phyloP scores from a whole-genome alignment of 2,888 invertebrate genomes.

The Cerceris rybyensis region DNA sequence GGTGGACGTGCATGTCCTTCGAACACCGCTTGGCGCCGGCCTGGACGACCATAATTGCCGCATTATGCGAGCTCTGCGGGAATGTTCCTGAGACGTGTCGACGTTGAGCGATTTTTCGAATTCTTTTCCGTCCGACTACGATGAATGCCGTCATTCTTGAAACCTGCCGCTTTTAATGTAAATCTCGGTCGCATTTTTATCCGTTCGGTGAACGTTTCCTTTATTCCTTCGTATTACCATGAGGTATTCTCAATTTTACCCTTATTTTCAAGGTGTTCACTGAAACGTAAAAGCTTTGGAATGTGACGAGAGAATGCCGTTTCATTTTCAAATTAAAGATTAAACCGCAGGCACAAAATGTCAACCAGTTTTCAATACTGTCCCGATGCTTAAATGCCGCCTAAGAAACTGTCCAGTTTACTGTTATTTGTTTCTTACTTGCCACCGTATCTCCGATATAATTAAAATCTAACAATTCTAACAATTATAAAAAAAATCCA shows the following conservation, averaged over 20 bases:
- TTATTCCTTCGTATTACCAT: neutral
- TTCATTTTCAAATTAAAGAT: too few relatives aligned
- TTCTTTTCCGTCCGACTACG: slow-evolving; percentile 39
- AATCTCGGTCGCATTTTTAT: slow-evolving; percentile 46
- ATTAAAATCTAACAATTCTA: too few relatives aligned
- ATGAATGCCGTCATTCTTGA: slow-evolving; percentile 30
- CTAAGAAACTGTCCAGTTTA: too few relatives aligned
- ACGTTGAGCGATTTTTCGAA: slow-evolving; percentile 43
- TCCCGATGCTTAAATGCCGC: too few relatives aligned
- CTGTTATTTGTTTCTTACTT: too few relatives aligned
- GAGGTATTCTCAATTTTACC: neutral
- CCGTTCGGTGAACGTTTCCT: slow-evolving; percentile 14
- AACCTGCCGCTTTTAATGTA: slow-evolving; percentile 29
- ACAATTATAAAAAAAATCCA: too few relatives aligned
- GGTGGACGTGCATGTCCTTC: slow-evolving; percentile 60
- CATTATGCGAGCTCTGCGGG: slow-evolving; percentile 55
- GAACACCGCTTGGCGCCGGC: slow-evolving; percentile 66
- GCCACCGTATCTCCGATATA: too few relatives aligned
- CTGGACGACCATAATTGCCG: slow-evolving; percentile 61
- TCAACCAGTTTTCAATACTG: too few relatives aligned
- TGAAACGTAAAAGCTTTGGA: too few relatives aligned
- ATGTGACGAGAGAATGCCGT: too few relatives aligned
- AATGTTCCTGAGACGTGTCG: slow-evolving; percentile 41
- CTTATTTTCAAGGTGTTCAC: too few relatives aligned
- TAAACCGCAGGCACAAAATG: too few relatives aligned